phyloP scores from a whole-genome alignment of 2,113 vertebrate genomes.

The Varanus komodoensis region DNA sequence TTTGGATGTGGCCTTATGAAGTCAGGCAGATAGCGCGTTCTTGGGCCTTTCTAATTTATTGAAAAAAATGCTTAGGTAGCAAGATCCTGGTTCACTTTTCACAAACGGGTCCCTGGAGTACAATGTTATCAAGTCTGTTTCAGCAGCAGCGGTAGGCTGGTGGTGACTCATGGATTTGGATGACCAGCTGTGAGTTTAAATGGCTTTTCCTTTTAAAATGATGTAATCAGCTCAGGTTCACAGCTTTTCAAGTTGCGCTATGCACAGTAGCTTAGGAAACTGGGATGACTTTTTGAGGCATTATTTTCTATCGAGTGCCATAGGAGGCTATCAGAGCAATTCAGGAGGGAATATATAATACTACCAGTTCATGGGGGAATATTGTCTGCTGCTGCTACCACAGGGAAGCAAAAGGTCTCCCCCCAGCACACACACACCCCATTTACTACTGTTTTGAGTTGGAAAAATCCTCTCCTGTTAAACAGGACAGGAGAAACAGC shows the following conservation, averaged over 20 bases:
- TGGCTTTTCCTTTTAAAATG: conserved; percentile 35
- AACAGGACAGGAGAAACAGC: neutral
- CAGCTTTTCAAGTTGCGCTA: conserved; percentile 7
- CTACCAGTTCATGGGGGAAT: neutral
- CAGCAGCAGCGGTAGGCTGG: neutral
- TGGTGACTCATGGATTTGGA: neutral
- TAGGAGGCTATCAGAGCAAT: neutral
- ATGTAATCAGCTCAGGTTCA: conserved; percentile 26
- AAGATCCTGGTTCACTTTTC: neutral
- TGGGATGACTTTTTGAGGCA: neutral
- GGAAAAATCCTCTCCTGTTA: neutral
- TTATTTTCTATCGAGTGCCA: neutral
- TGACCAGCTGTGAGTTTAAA: neutral
- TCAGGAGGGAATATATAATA: neutral
- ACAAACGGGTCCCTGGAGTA: neutral
- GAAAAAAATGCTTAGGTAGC: neutral
- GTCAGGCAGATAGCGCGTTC: neutral
- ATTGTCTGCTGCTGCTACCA: neutral
- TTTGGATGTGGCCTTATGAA: neutral
- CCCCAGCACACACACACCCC: neutral
- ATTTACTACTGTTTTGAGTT: neutral
- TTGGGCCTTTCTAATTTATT: neutral
- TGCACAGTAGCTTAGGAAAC: neutral
- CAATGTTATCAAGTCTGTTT: neutral
- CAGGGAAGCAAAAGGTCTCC: too few relatives aligned